Base-by-base conservation (phyloP, 2,113 vertebrate genomes). In the Turdus rufiventris region DNA sequence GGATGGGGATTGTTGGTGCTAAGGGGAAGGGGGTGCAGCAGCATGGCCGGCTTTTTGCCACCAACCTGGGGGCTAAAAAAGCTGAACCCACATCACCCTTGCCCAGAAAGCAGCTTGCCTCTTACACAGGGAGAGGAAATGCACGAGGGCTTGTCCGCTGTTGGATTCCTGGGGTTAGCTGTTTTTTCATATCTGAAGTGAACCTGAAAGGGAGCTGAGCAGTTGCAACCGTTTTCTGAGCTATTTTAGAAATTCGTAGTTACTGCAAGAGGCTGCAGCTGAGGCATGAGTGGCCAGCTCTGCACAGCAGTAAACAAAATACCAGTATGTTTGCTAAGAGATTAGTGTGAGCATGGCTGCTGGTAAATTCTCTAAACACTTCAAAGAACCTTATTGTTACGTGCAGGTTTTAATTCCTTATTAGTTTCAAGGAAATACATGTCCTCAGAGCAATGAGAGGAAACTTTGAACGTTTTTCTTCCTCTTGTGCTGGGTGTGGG, bases 381-480 rank as follows among this genome's bases (percentile, higher is more conserved):
- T 93, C 93, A 95, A 96, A 96, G 94, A 57, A 43, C 72, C 61
- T 88, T 91, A 97, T 93, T 95, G 93, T 96, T 96, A 63, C 53
- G 28, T 61, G 92, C 67, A 43, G 66, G 63, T 96, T 96, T 96
- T 93, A 96, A 96, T 94, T 93, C 91, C 79, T 57, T 85, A 38
- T 75, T 88, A 78, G 54, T 94, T 96, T 91, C 90, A 93, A 92
- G 74, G 85, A 93, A 94, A 94, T 83, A 53, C 88, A 88, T 88
- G 36, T 96, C 95, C 95, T 96, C 57, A 86, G 91, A 96, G 94
- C 90, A 96, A 95, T 94, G 88, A 97, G 90, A 96, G 96, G 96
- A 97, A 97, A 94, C 91, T 92, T 96, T 53, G 89, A 89, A 95
- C 89, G 2, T 89, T 95, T 94, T 97, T 96, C 91, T 97, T 97